phyloP scores from a whole-genome alignment of 2,888 invertebrate species.

The Ellobium chinense region DNA sequence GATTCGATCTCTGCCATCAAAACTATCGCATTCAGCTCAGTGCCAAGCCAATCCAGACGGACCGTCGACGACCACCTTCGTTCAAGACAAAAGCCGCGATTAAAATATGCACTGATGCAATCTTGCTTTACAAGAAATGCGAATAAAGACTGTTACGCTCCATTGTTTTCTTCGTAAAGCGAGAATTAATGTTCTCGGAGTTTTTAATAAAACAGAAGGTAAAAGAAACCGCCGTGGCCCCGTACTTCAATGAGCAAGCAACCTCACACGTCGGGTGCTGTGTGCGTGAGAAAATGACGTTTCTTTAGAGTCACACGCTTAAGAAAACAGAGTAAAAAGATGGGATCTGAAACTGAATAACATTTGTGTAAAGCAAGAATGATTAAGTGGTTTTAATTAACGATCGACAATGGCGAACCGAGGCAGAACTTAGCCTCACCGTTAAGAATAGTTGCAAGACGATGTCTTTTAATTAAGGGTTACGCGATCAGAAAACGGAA shows the following conservation, averaged over 20 bases:
- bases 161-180: constrained; percentile 24
- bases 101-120: constrained; percentile 35
- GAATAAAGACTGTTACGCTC: constrained; percentile 19
- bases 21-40: too few species aligned
- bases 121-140: constrained; percentile 26
- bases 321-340: constrained; percentile 21
- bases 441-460: too few species aligned
- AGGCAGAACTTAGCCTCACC: neutral
- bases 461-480: too few species aligned
- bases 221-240: neutral
- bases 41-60: too few species aligned
- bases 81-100: constrained; percentile 15
- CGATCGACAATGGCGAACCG: neutral
- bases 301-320: constrained; percentile 13
- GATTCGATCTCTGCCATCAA: too few species aligned
- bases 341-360: neutral
- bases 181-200: constrained; percentile 32
- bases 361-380: neutral
- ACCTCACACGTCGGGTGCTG: neutral
- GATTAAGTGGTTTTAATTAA: constrained; percentile 33
- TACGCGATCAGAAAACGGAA: too few species aligned
- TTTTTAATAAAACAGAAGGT: neutral
- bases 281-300: constrained; percentile 29
- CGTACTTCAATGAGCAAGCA: neutral
- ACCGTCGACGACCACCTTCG: too few species aligned